phyloP scores from a whole-genome alignment of 2,113 vertebrate genomes.

The Eira barbara region DNA sequence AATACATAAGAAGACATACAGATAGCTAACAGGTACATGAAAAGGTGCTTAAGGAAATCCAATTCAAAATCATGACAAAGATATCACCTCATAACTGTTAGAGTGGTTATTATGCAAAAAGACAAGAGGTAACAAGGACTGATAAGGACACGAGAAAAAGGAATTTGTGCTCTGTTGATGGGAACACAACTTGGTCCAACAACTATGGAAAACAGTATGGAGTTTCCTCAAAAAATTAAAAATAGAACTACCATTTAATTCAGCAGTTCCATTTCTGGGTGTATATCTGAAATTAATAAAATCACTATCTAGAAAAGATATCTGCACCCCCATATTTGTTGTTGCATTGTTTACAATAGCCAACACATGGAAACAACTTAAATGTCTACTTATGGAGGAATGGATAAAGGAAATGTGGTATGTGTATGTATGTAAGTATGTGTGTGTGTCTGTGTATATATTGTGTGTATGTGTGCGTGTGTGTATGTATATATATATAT shows the following conservation, averaged over 20 bases:
- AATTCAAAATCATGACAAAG: not conserved
- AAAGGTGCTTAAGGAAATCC: not conserved
- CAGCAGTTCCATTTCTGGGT: not conserved
- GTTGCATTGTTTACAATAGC: not conserved
- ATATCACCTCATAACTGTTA: not conserved
- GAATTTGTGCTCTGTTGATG: not conserved
- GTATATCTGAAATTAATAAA: not conserved
- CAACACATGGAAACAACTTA: not conserved
- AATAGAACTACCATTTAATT: not conserved
- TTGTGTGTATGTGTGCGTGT: too few species aligned
- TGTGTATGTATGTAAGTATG: not conserved
- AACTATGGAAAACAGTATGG: not conserved
- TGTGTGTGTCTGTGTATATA: too few species aligned
- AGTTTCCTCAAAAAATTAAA: not conserved
- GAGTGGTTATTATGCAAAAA: not conserved
- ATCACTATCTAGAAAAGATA: not conserved
- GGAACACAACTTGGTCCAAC: not conserved
- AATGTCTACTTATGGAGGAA: not conserved
- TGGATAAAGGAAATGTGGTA: not conserved
- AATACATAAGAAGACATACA: not conserved
- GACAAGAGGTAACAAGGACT: not conserved
- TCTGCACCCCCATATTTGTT: not conserved
- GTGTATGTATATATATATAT: too few species aligned
- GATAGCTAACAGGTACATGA: not conserved
- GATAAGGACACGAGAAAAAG: not conserved